phyloP scores from a whole-genome alignment of 1,140 invertebrate genomes.

The Cotesia glomerata region DNA sequence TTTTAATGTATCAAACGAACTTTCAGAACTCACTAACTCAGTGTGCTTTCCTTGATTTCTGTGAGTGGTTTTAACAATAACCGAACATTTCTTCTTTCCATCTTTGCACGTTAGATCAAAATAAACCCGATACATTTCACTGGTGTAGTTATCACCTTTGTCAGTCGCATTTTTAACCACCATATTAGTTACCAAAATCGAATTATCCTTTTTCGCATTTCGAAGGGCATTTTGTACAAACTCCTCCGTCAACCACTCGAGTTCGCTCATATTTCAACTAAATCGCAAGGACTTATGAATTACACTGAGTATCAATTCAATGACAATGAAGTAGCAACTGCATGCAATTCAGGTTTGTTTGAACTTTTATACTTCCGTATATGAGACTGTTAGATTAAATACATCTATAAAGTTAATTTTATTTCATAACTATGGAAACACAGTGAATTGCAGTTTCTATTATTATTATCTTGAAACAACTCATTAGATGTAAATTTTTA shows the following conservation, averaged over 20 bases:
- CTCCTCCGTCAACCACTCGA: slow-evolving; percentile 57
- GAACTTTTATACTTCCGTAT: too few species aligned
- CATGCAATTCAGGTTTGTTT: too few species aligned
- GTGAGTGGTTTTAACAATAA: slow-evolving; percentile 47
- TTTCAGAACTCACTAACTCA: slow-evolving; percentile 40
- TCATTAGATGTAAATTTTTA: too few species aligned
- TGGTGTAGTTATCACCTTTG: slow-evolving; percentile 63
- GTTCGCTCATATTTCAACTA: slow-evolving; percentile 24
- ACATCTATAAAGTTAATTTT: too few species aligned
- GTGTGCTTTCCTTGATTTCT: slow-evolving; percentile 39
- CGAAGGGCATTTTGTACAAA: slow-evolving; percentile 56
- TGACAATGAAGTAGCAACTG: too few species aligned
- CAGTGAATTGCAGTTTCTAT: too few species aligned
- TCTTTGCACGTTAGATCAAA: slow-evolving; percentile 39
- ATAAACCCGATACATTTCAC: slow-evolving; percentile 54
- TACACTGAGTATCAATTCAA: too few species aligned
- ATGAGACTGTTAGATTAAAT: too few species aligned
- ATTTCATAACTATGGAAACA: too few species aligned
- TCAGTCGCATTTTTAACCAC: slow-evolving; percentile 49
- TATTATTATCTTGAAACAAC: too few species aligned
- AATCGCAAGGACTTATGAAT: background rate
- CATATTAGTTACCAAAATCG: slow-evolving; percentile 48
- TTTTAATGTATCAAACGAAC: too few species aligned
- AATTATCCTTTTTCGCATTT: slow-evolving; percentile 45
- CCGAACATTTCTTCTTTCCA: slow-evolving; percentile 32